These are phyloP conservation scores for Propsilocerus akamusi DNA, from an alignment of 1,140 invertebrate genomes.

Conservation along the genomic window DNA sequence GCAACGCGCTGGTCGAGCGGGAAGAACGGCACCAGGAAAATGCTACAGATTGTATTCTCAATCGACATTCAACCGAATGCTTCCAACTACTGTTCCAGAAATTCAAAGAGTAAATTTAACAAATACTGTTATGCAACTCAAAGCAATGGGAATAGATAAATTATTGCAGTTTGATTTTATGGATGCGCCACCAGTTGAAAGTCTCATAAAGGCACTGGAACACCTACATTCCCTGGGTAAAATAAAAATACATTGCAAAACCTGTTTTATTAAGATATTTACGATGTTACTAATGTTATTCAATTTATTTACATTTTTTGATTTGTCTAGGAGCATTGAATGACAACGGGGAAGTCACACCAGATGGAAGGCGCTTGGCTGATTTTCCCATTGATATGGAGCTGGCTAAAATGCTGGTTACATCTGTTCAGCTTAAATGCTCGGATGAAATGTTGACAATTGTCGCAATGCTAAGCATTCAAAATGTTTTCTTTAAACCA, in stretches of 20 bases:
- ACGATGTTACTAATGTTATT: background rate
- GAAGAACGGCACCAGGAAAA: conserved; percentile 91
- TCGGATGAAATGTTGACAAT: conserved; percentile 99
- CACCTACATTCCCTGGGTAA: conserved; percentile 92
- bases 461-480: conserved; percentile 98
- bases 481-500: conserved; percentile 37
- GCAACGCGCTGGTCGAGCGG: conserved; percentile 92
- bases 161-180: conserved; percentile 99
- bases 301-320: background rate
- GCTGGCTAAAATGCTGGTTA: conserved; percentile 96
- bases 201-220: conserved; percentile 96
- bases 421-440: conserved; percentile 91
- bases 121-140: conserved; percentile 92
- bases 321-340: conserved; percentile 43
- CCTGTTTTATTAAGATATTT: background rate
- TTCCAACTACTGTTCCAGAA: conserved; percentile 98
- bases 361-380: conserved; percentile 96
- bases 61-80: conserved; percentile 98
- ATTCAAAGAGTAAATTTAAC: conserved; percentile 47
- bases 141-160: conserved; percentile 98
- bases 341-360: conserved; percentile 90
- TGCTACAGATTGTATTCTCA: conserved; percentile 98
- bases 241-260: background rate
- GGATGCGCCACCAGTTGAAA: conserved; percentile 99
- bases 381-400: conserved; percentile 99